Base-by-base conservation (phyloP, 1,140 invertebrate genomes). In the Brachystomella parvula region DNA sequence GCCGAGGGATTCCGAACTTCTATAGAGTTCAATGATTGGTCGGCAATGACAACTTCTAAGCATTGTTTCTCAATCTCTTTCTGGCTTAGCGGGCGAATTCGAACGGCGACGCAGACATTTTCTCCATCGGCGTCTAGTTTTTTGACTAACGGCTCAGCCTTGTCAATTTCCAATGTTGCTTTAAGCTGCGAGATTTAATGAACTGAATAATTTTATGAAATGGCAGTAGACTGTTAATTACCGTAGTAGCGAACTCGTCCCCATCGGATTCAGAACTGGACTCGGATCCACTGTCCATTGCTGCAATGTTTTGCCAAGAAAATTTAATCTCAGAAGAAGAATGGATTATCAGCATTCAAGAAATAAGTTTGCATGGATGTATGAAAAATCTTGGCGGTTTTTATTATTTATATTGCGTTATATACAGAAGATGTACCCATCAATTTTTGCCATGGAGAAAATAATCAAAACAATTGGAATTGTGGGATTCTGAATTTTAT, bases 61-160 rank as follows among this genome's bases (percentile, higher is more conserved):
- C 85, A 83, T 53, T 85, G 85, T 64, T 83, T 81, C 47, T 85
- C 78, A 66, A 86, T 79, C 78, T 96, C 92, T 73, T 86, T 85
- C 74, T 86, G 85, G 76, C 86, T 92, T 76, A 94, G 83, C 0
- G 94, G 94, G 61, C 94, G 83, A 67, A 92, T 86, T 65, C 94
- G 82, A 24, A 96, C 88, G 29, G 93, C 89, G 33, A 96, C 93
- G 66, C 89, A 83, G 47, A 84, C 82, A 74, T 83, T 84, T 67
- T 83, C 82, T 62, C 64, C 69, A 53, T 39, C 35, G 19, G 6
- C 6, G 6, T 39, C 35, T 39, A 19, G 35, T 19, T 19, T 6
- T 39, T 19, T 6, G 35, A 19, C 35, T 39, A 19, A 9, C 19
- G 35, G 35, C 19, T 6, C 6, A 6, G 6, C 6, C 19, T 19